Conservation (phyloP, 1,140 invertebrate species). For the Nasonia longicornis region DNA sequence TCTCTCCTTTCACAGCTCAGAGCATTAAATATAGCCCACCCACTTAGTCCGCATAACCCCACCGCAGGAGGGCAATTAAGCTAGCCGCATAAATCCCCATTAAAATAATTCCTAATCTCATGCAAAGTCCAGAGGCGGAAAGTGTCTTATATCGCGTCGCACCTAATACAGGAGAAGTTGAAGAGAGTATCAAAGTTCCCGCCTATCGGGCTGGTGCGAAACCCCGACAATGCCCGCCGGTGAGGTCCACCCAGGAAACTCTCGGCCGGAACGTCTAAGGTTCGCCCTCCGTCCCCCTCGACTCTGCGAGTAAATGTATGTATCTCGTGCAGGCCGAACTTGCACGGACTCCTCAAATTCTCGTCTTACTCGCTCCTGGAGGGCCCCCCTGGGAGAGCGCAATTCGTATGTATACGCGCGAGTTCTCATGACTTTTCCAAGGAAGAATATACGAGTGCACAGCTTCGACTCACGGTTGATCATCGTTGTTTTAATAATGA, state of each 20-base stretch:
- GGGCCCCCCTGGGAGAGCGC: background rate
- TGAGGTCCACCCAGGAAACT: constrained; percentile 20
- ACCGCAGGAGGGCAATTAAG: constrained; percentile 18
- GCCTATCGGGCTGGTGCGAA: constrained; percentile 43
- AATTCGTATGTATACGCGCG: background rate
- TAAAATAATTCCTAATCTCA: constrained; percentile 46
- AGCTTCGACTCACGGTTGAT: no score
- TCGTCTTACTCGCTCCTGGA: background rate
- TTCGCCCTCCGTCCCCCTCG: background rate
- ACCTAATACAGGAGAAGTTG: background rate
- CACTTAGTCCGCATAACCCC: background rate
- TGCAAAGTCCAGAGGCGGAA: constrained; percentile 33
- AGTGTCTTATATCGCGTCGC: constrained; percentile 26
- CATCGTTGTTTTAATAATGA: no score
- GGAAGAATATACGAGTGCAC: no score
- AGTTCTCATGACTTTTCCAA: background rate
- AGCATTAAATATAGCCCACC: background rate
- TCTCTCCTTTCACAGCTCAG: no score
- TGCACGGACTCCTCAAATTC: constrained; percentile 32
- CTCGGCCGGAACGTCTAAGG: constrained; percentile 24
- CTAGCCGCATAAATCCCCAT: constrained; percentile 30
- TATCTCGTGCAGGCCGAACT: constrained; percentile 2
- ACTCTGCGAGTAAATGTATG: background rate
- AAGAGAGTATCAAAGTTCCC: constrained; percentile 18
- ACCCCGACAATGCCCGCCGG: constrained; percentile 57